Evolutionary conservation across 1,140 invertebrate genomes (phyloP), one percentile per base, ranked within the genome.

Genomic region (Micrasema minimum): DNA sequence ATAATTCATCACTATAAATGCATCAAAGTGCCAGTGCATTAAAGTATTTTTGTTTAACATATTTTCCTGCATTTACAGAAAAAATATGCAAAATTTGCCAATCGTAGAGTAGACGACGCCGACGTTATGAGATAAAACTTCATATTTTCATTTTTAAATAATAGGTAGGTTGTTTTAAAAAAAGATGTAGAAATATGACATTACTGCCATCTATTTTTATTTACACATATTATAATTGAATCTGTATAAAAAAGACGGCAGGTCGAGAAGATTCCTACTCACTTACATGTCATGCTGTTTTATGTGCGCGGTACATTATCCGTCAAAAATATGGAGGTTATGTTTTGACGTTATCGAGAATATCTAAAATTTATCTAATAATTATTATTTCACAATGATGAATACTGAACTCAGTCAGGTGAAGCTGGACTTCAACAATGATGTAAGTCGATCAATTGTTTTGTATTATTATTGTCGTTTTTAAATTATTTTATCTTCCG

Each of bases 401-500:
- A 65, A n/a, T n/a, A n/a, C 66, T 26, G 72, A 74, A 50, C 35
- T 75, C 16, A 45, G 74, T 37, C 18, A 65, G 51, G 10, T 72
- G 0, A 75, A 75, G 65, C 53, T 72, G 10, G 35, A 72, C 37
- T 72, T 41, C 57, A 75, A 75, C 48, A 75, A 75, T 43, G 74
- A 75, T 14, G 74, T 75, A 51, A 69, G 53, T 66, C 16, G 1
- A 18, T 16, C 26, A 37, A 59, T 12, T 43, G 1, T 41, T 41
- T 53, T 55, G 23, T 50, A 51, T 26, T 43, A 1, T 37, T 37
- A 26, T 26, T 35, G 2, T 26, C 26, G 35, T 53, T 18, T 43
- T 22, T 66, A 37, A 7, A 26, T 31, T 48, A 26, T 4, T 43
- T 31, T 16, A 48, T 48, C 5, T 31, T 48, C 20, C 18, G 20